Base-by-base conservation (phyloP, 1,140 invertebrate species). In the Centruroides sculpturatus region DNA sequence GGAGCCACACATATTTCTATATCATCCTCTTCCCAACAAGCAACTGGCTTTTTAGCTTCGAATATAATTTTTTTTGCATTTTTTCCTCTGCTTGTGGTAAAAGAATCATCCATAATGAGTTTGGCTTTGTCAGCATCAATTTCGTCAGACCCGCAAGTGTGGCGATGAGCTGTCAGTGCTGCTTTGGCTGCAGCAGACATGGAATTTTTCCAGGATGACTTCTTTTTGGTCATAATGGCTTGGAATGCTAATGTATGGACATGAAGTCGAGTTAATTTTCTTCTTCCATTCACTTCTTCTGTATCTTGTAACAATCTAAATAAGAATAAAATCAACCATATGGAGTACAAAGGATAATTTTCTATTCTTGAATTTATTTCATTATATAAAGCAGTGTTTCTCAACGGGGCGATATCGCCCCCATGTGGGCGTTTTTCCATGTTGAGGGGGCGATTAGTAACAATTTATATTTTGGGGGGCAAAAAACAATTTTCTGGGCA, bases 241-340 rank as follows among this genome's bases (percentile, higher is more conserved):
- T 92, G 89, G 69, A 87, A 92, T 10, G 89, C 88, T 61, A 92
- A 71, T 1, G 89, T 92, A 68, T 92, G 89, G 4, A 92, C 83
- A 68, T 92, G 89, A 36, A 92, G 82, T 59, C 89, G 76, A 0
- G 86, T 85, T 3, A 92, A 66, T 55, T 76, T 72, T 51, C 86
- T 79, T 73, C 64, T 50, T 75, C 75, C 56, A 74, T 41, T 35
- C 5, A 46, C 55, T 36, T 49, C 57, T 5, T 6, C 35, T 10
- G 36, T 52, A 12, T 54, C 35, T 57, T 59, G 62, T 46, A 63
- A 57, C 13, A 56, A 56, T 36, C 62, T 63, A 13, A 36, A 56
- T 55, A 10, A 59, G 10, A 10, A 35, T 46, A 56, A 56, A 56
- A 52, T 34, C 47, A 6, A 23, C 0, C 0, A 23, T 23, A 23